phyloP scores from a whole-genome alignment of 1,140 invertebrate genomes.

The Asobara japonica region DNA sequence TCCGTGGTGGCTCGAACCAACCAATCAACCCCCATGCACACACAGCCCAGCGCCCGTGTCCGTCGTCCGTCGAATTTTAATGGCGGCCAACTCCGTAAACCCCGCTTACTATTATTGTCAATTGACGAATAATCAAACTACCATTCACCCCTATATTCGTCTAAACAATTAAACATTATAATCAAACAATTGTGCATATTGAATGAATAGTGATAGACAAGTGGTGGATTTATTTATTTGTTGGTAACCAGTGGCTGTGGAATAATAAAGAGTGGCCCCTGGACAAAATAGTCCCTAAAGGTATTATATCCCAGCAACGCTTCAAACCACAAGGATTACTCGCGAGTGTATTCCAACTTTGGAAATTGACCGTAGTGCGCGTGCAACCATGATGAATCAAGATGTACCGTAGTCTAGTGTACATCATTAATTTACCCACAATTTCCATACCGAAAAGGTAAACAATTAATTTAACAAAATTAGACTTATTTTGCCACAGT shows the following conservation, averaged over 20 bases:
- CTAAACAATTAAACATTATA: neutral
- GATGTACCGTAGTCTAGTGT: constrained; percentile 49
- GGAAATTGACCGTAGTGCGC: neutral
- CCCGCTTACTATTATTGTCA: constrained; percentile 58
- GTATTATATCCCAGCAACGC: constrained; percentile 12
- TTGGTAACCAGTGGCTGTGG: neutral
- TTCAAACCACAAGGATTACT: constrained; percentile 17
- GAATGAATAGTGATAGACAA: neutral
- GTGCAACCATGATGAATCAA: constrained; percentile 49
- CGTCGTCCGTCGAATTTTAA: constrained; percentile 58
- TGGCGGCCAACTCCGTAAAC: constrained; percentile 56
- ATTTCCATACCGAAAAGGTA: constrained; percentile 2
- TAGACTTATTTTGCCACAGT: neutral
- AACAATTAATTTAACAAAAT: neutral
- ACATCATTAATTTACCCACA: constrained; percentile 8
- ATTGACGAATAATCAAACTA: constrained; percentile 44
- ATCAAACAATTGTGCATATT: constrained; percentile 5
- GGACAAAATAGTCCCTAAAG: neutral
- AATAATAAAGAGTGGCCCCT: neutral
- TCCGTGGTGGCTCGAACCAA: constrained; percentile 46
- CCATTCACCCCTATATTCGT: neutral
- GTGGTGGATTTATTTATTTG: neutral
- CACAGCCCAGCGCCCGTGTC: constrained; percentile 30
- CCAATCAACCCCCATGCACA: constrained; percentile 41
- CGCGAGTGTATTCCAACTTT: constrained; percentile 1